These are phyloP conservation scores for Lepidonotus clava DNA, from an alignment of 2,888 invertebrate genomes.

Conservation along the genomic window DNA sequence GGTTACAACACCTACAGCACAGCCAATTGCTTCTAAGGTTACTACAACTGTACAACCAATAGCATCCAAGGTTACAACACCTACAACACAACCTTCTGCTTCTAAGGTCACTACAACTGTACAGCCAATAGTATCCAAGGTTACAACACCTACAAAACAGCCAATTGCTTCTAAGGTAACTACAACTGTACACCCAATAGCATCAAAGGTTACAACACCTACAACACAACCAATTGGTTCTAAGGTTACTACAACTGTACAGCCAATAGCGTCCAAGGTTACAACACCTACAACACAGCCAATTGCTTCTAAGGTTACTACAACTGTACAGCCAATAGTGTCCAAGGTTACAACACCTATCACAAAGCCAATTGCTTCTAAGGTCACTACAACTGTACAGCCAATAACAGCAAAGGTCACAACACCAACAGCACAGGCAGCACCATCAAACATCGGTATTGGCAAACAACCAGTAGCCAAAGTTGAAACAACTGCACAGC, in stretches of 20 bases:
- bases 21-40: not conserved
- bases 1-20: not conserved
- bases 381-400: not conserved
- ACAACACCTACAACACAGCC: not conserved
- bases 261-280: not conserved
- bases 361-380: not conserved
- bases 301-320: not conserved
- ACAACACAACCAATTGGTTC: too few relatives aligned
- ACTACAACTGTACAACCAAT: slow-evolving; percentile 12
- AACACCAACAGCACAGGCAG: too few relatives aligned
- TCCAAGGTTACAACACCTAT: not conserved
- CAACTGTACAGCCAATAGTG: not conserved
- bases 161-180: not conserved
- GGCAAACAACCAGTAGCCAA: too few relatives aligned
- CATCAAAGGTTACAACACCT: slow-evolving; percentile 15
- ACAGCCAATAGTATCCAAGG: slow-evolving; percentile 17
- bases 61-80: slow-evolving; percentile 17
- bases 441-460: too few relatives aligned
- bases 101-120: not conserved
- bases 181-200: slow-evolving; percentile 12
- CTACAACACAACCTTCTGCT: not conserved
- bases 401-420: not conserved
- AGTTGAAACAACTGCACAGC: not conserved
- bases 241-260: not conserved
- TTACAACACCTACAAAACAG: not conserved